Base-by-base conservation (phyloP, 1,140 invertebrate genomes). In the Tenebrio molitor region DNA sequence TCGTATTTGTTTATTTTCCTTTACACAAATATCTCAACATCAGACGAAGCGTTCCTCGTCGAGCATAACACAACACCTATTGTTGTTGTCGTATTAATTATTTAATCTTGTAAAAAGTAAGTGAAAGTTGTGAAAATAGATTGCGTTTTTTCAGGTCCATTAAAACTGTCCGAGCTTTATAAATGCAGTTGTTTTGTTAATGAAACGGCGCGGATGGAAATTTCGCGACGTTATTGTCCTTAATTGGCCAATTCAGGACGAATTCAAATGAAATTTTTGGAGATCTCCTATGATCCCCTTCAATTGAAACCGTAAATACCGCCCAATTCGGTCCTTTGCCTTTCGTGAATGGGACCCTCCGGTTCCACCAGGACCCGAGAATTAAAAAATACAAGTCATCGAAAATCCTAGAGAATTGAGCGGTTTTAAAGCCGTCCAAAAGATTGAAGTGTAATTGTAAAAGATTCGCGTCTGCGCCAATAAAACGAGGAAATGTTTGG, bases 401-500 rank as follows among this genome's bases (percentile, higher is more conserved):
- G 69, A 63, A 71, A 44, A 63, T 71, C 53, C 44, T 63, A 63
- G 42, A 63, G 69, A 58, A 44, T 63, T 63, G 39, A 41, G 25
- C 25, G 12, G 44, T 58, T 39, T 62, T 44, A 16, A 39, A 42
- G 58, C 29, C 42, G 12, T 8, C 67, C 33, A 36, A 14, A 5
- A 36, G 33, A 64, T 64, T 42, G 25, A 8, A 29, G 25, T 29
- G 25, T 29, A 29, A 29, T 29, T 29, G 25, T 42, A 36, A 71
- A 71, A 64, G 25, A n/a, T 6, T 71, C 2, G 70, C 63, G 63
- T 53, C 63, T 72, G 70, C 70, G 70, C 63, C 42, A 21, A 19
- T 1, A 36, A 36, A 34, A 19, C 36, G 39, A 67, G 70, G 70
- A 72, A 72, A 23, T 41, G 62, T 58, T 72, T 72, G 70, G 70